Evolutionary conservation across 2,113 vertebrate species (phyloP), one percentile per base, ranked within the genome.

Genomic region (Aythya baeri): DNA sequence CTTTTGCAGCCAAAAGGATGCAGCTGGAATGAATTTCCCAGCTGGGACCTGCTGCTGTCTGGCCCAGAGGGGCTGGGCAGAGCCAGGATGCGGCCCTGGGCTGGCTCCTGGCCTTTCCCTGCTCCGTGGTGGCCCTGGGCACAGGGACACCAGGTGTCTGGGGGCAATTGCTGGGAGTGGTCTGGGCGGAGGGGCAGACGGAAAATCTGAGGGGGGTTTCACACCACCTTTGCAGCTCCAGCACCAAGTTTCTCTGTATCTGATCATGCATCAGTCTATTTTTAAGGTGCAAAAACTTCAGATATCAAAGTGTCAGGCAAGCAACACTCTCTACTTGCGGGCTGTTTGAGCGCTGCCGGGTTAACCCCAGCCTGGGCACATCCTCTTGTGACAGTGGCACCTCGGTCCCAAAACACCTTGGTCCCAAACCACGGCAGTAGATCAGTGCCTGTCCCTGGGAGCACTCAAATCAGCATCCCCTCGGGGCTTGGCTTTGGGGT

Each of bases 361-460:
- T 71, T 18, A 31, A 36, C 2, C 12, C 55, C 17, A 32, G 27
- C 74, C n/a, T 32, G 17, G 50, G 43, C 2, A 4, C 21, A 17
- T 66, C 16, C 38, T 18, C 55, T 22, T 0, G 0, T 1, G 17
- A 41, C 0, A 7, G 55, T 1, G 14, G 50, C 43, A 17, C 38
- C 18, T 23, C 27, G 3, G n/a, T 21, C 44, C 34, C 5, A 6
- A 10, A 50, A 16, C 43, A 17, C 38, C 18, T 23, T 27, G 3
- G n/a, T 21, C 44, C 34, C 5, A 7, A 10, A 71, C 23, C 17
- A 50, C 8, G 26, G 23, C n/a, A 4, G 38, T 50, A 43, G 41
- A 85, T 61, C n/a, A 4, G 34, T 9, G 61, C n/a, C 4, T 22
- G 36, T 44, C 63, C 13, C 49, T 1, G 2, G 54, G 32, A 79